phyloP scores from a whole-genome alignment of 1,140 invertebrate genomes.

The Holcopasites calliopsidis region DNA sequence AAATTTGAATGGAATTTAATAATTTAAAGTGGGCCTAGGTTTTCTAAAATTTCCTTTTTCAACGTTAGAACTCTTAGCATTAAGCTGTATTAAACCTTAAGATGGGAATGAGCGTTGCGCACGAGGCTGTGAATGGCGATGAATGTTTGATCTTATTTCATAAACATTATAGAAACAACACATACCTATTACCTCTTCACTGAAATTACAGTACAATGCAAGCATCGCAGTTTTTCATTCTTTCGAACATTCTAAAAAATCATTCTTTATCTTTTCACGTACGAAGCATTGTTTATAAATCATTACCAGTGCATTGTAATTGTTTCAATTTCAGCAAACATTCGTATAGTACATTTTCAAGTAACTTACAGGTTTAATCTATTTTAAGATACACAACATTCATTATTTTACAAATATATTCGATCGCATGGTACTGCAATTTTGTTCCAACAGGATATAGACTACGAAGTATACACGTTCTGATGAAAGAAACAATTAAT shows the following conservation, averaged over 20 bases:
- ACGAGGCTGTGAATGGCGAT: constrained; percentile 64
- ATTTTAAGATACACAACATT: background rate
- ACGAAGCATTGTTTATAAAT: constrained; percentile 8
- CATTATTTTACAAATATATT: background rate
- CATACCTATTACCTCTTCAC: constrained; percentile 70
- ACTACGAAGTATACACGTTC: constrained; percentile 61
- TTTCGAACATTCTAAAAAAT: constrained; percentile 31
- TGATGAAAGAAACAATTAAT: constrained; percentile 65
- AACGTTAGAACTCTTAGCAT: constrained; percentile 48
- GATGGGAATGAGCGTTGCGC: constrained; percentile 59
- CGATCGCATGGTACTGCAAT: constrained; percentile 62
- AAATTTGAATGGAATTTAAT: constrained; percentile 49
- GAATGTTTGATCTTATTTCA: constrained; percentile 71
- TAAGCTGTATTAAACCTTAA: constrained; percentile 59
- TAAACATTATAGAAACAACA: constrained; percentile 68
- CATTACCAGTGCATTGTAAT: constrained; percentile 13
- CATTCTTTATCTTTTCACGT: constrained; percentile 17
- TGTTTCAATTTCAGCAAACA: background rate
- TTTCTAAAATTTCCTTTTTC: constrained; percentile 52
- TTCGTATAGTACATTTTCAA: background rate
- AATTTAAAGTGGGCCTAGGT: constrained; percentile 57
- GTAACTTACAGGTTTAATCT: constrained; percentile 7
- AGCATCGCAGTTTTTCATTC: constrained; percentile 30
- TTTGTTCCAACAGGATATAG: constrained; percentile 63
- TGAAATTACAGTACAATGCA: constrained; percentile 73